These are phyloP conservation scores for Ceratina calcarata DNA, from an alignment of 1,140 invertebrate genomes.

Conservation along the genomic window DNA sequence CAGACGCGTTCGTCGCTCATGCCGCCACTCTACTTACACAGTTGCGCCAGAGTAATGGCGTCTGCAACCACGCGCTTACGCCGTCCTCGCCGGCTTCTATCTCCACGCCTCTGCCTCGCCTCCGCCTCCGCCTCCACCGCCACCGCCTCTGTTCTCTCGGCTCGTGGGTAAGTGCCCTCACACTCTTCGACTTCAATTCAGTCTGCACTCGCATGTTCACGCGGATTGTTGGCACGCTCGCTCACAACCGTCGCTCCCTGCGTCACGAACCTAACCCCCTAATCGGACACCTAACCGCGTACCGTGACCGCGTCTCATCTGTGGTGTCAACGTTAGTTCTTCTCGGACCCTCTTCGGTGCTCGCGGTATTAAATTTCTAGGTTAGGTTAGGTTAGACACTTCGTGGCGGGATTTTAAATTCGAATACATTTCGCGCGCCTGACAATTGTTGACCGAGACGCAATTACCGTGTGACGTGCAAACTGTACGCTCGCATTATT, in stretches of 20 bases:
- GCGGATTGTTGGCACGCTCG: constrained; percentile 74
- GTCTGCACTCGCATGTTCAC: constrained; percentile 79
- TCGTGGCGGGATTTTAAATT: too few species aligned
- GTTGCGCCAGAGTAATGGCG: constrained; percentile 71
- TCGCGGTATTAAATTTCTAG: too few species aligned
- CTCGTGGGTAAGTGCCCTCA: constrained; percentile 78
- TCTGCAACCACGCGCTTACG: constrained; percentile 68
- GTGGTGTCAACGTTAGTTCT: too few species aligned
- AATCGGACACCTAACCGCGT: too few species aligned
- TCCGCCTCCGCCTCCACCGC: constrained; percentile 64
- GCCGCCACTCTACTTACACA: constrained; percentile 28
- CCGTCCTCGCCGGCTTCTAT: constrained; percentile 63
- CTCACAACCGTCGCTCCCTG: constrained; percentile 63
- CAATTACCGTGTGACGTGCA: too few species aligned
- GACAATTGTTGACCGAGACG: too few species aligned
- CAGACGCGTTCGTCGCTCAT: too few species aligned
- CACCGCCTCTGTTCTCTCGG: constrained; percentile 67
- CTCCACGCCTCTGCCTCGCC: constrained; percentile 66
- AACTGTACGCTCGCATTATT: too few species aligned
- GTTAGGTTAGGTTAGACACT: too few species aligned
- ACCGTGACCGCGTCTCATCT: too few species aligned
- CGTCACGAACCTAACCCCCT: constrained; percentile 41
- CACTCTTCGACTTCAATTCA: constrained; percentile 70
- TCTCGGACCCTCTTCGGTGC: too few species aligned
- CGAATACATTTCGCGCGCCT: too few species aligned